These are phyloP conservation scores for Setipinna tenuifilis DNA, from an alignment of 2,797 vertebrate species.

Conservation along the genomic window DNA sequence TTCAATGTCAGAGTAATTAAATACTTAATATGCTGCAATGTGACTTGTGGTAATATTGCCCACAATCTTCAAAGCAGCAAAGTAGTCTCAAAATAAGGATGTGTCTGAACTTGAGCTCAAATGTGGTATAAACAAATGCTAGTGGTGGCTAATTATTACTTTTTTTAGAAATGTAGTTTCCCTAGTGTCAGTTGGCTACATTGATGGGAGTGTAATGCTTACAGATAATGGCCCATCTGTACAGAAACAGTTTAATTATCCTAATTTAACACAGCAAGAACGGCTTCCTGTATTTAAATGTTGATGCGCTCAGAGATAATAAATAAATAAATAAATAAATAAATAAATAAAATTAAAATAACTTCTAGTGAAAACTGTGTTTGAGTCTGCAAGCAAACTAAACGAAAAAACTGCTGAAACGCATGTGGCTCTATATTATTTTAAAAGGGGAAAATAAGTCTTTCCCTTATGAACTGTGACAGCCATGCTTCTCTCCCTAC, in stretches of 20 bases:
- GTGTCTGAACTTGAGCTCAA: background rate
- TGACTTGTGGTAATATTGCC: background rate
- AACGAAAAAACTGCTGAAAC: background rate
- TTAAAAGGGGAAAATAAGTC: background rate
- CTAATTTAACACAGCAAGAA: background rate
- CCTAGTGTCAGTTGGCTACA: background rate
- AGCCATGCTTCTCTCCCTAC: background rate
- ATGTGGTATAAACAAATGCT: background rate
- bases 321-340: background rate
- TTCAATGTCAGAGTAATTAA: background rate
- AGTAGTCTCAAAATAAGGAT: no score
- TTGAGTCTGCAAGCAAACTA: background rate
- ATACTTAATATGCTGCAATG: background rate
- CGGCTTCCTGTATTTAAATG: background rate
- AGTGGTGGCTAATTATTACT: background rate
- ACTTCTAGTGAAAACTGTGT: background rate
- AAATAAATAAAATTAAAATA: no score
- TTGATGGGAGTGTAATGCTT: background rate
- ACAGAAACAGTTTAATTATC: background rate
- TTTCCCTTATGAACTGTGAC: background rate
- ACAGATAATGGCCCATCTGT: background rate
- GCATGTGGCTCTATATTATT: background rate
- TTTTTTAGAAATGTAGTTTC: background rate
- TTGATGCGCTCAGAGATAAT: background rate
- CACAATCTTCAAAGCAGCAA: background rate